Base-by-base conservation (phyloP, 2,888 invertebrate genomes). In the Malthinus flaveolus region DNA sequence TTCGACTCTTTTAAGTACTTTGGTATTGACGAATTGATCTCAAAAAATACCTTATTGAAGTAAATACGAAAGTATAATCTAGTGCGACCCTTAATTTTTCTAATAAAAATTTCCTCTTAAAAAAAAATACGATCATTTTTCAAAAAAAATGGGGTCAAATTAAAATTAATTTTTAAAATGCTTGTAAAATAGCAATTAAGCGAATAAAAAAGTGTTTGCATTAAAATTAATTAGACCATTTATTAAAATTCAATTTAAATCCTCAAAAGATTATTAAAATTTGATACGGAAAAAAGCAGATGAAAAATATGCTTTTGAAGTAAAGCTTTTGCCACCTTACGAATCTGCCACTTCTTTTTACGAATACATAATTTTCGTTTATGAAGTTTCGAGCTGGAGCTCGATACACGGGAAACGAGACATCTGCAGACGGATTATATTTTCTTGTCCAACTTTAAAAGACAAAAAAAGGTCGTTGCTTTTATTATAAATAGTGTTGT, bases 341-440 rank as follows among this genome's bases (percentile, higher is more conserved):
- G 71, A 71, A 71, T 23, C 23, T 23, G 23, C 23, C 23, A 5
- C 23, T 58, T 57, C 66, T 62, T 63, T 65, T 68, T 70, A 69
- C 70, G 71, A 71, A 71, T 71, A 62, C 64, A 70, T 71, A 70
- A 70, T 71, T 71, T 70, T 70, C 68, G 69, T 69, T 70, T 70
- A 71, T 65, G 54, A 56, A 52, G 62, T 56, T 59, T 44, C 48
- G 56, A 9, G 49, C 50, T 54, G 37, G 32, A 52, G 32, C 36
- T 10, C 46, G 52, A 52, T 52, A 35, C 45, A 46, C 52, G 52
- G 45, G 45, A 46, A 52, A 45, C 10, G 11, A 45, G 7, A 42
- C 39, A 42, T 23, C 39, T 42, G 39, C 23, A 42, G 23, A 23
- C 5, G 5, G 23, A 23, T 23, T 23, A 23, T 23, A 23, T 23